Percentiles rank a stretch among this genome's conserved stretches.
phyloP scores from a whole-genome alignment of 2,113 vertebrate species.

The Emydocephalus ijimae region DNA sequence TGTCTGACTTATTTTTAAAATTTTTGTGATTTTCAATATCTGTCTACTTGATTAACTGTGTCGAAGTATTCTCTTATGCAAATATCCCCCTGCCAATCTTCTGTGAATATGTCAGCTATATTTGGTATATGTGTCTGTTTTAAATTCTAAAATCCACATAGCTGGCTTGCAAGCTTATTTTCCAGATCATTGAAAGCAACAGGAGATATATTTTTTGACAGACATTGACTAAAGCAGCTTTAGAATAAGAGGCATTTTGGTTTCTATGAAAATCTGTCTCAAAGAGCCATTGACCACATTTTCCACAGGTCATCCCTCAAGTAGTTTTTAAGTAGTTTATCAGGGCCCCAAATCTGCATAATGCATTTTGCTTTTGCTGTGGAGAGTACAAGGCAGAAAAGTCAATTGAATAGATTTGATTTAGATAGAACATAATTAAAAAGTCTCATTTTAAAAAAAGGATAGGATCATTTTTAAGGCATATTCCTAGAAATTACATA shows the following conservation, averaged over 20 bases:
- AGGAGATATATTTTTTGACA: conserved; percentile 31
- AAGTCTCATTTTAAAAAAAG: neutral
- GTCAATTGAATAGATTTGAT: neutral
- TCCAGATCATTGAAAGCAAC: conserved; percentile 73
- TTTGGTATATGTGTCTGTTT: conserved; percentile 24
- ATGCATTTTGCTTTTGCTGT: neutral
- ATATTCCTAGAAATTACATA: neutral
- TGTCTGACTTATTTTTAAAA: neutral
- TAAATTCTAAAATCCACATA: conserved; percentile 56
- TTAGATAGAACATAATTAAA: neutral
- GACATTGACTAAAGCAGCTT: conserved; percentile 25
- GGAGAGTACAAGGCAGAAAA: fast-evolving
- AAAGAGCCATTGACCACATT: conserved; percentile 31
- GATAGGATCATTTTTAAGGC: neutral
- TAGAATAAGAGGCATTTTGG: conserved; percentile 31
- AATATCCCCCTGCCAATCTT: conserved; percentile 30
- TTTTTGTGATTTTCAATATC: conserved; percentile 18
- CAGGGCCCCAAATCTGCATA: neutral
- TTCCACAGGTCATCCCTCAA: conserved; percentile 34
- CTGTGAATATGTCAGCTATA: conserved; percentile 19
- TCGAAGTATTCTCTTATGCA: conserved; percentile 45
- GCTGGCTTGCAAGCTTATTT: conserved; percentile 69
- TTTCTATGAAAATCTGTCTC: conserved; percentile 41
- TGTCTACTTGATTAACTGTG: conserved; percentile 35
- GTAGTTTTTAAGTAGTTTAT: conserved; percentile 3